Evolutionary conservation across 1,140 invertebrate species (phyloP).

Genomic region (Drosophila subobscura): DNA sequence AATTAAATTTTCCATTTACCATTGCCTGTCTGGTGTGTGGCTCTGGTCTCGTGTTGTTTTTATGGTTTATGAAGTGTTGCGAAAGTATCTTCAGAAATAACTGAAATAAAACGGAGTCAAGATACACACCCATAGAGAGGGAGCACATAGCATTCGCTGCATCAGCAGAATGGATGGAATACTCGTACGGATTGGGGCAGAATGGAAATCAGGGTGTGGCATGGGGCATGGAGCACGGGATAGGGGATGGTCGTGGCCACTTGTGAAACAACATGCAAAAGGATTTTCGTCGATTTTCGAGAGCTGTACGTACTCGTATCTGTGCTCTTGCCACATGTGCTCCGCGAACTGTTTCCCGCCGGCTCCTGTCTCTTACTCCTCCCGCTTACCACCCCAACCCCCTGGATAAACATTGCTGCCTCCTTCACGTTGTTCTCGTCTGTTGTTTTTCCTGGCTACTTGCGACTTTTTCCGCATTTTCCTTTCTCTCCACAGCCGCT

Average conservation of each 20-base stretch:
- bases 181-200: conserved; percentile 14
- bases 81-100: conserved; percentile 68
- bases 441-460: conserved; percentile 46
- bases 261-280: conserved; percentile 76
- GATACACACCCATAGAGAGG: conserved; percentile 21
- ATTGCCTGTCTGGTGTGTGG: not conserved
- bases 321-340: conserved; percentile 65
- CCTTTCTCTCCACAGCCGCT: not conserved
- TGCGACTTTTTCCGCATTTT: conserved; percentile 45
- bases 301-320: conserved; percentile 34
- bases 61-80: conserved; percentile 80
- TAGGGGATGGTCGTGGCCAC: conserved; percentile 36
- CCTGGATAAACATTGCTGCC: conserved; percentile 39
- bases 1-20: conserved; percentile 65
- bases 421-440: conserved; percentile 7
- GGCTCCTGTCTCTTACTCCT: conserved; percentile 8
- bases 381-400: not conserved
- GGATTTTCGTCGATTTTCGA: conserved; percentile 81
- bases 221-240: not conserved
- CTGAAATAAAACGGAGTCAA: conserved; percentile 40
- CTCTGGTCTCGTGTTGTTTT: conserved; percentile 53
- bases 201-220: conserved; percentile 8
- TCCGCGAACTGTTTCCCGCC: conserved; percentile 13
- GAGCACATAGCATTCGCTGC: conserved; percentile 28
- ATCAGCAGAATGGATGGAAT: conserved; percentile 54